Conservation (phyloP, 2,888 invertebrate species). For the Caenorhabditis sp. region DNA sequence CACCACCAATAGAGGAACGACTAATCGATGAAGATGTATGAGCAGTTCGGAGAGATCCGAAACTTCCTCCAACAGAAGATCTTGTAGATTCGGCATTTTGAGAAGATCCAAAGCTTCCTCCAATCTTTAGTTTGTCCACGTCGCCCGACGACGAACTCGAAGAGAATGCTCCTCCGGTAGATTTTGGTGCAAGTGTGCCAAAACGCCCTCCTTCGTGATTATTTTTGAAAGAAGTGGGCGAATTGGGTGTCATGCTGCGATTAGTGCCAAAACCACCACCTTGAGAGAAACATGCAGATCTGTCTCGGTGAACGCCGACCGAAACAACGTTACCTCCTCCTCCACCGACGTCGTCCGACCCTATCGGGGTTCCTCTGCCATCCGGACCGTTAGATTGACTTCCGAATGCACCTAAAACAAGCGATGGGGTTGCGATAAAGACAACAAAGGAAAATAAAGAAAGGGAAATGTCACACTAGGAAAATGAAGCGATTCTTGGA, state of each 20-base stretch:
- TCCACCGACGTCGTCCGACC: constrained; percentile 42
- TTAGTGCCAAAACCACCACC: constrained; percentile 50
- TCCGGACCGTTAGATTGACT: constrained; percentile 17
- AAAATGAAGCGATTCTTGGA: too few species aligned
- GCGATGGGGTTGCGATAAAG: constrained; percentile 22
- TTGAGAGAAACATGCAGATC: constrained; percentile 47
- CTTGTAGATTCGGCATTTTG: neutral
- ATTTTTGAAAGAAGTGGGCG: constrained; percentile 35
- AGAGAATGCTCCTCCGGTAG: constrained; percentile 5
- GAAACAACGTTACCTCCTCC: constrained; percentile 60
- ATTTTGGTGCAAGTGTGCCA: constrained; percentile 25
- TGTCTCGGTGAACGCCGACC: constrained; percentile 27
- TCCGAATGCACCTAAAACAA: constrained; percentile 34
- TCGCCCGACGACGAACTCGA: neutral
- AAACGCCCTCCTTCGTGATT: constrained; percentile 52
- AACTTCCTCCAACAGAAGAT: constrained; percentile 13
- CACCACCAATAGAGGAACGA: constrained; percentile 11
- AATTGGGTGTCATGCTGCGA: constrained; percentile 6
- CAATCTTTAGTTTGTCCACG: neutral
- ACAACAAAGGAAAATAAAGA: constrained; percentile 7
- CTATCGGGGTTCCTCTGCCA: constrained; percentile 53
- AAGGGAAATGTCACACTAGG: too few species aligned
- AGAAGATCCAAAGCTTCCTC: constrained; percentile 39
- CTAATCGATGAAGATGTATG: neutral
- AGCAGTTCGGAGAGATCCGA: constrained; percentile 10